These are phyloP conservation scores for Meghimatium bilineatum DNA, from an alignment of 2,888 invertebrate species.

Conservation along the genomic window DNA sequence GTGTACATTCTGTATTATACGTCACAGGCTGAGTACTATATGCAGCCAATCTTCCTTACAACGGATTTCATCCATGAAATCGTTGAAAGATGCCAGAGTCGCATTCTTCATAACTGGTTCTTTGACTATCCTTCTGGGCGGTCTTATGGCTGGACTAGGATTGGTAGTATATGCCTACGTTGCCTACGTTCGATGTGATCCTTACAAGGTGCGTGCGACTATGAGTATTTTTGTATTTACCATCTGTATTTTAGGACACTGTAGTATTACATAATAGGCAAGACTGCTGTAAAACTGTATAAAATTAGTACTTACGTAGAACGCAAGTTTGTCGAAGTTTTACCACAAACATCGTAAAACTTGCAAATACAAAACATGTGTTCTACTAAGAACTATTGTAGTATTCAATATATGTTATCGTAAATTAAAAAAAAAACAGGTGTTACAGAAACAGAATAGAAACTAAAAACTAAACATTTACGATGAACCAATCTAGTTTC, in stretches of 20 bases:
- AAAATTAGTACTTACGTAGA: too few species aligned
- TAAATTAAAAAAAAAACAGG: too few species aligned
- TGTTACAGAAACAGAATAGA: too few species aligned
- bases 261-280: too few species aligned
- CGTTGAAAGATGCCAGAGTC: neutral
- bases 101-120: neutral
- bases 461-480: too few species aligned
- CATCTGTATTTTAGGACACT: neutral
- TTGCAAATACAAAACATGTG: too few species aligned
- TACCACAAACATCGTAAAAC: too few species aligned
- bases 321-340: too few species aligned
- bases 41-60: constrained; percentile 7
- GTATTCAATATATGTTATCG: too few species aligned
- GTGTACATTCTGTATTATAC: neutral
- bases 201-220: neutral
- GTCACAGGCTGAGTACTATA: neutral
- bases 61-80: constrained; percentile 16
- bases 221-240: neutral
- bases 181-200: constrained; percentile 1
- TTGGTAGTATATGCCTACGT: neutral
- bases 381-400: too few species aligned
- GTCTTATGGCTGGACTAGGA: neutral
- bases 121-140: neutral
- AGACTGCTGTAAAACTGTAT: too few species aligned
- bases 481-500: too few species aligned